Conservation (phyloP, 2,888 invertebrate genomes). For the Peribatodes rhomboidaria region DNA sequence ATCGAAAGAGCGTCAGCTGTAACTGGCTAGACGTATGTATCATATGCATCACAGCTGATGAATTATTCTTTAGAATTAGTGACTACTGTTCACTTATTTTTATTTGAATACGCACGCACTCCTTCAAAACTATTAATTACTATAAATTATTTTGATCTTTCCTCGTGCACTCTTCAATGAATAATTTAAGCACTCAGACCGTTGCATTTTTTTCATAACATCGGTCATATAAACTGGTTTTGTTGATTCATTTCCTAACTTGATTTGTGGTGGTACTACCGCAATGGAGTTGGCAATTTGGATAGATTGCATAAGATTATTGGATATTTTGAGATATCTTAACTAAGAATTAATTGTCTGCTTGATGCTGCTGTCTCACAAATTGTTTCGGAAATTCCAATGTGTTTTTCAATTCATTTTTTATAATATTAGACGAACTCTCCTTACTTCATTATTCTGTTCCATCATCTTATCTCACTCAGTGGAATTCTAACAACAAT, state of each 20-base stretch:
- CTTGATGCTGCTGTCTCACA: not conserved
- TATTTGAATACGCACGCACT: not conserved
- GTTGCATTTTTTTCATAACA: not conserved
- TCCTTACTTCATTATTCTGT: not conserved
- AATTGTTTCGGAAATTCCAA: not conserved
- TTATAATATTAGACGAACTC: not conserved
- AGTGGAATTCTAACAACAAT: not conserved
- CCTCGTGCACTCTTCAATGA: too few relatives aligned
- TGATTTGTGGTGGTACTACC: not conserved
- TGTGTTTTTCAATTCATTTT: not conserved
- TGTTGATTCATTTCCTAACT: not conserved
- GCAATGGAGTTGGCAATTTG: not conserved
- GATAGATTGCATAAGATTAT: not conserved
- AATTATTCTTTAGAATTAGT: conserved; percentile 22
- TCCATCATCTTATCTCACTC: conserved; percentile 11
- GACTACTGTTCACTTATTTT: not conserved
- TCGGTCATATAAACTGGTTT: not conserved
- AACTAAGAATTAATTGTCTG: not conserved
- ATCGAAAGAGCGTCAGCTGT: conserved; percentile 28
- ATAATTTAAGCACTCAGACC: not conserved
- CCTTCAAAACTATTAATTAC: not conserved
- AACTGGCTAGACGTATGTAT: conserved; percentile 22
- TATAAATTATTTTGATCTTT: too few relatives aligned
- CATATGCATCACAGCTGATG: conserved; percentile 35
- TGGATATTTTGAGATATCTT: too few relatives aligned